Evolutionary conservation across 2,113 vertebrate genomes (phyloP), one percentile per base, ranked within the genome.

Genomic region (Colaptes auratus): DNA sequence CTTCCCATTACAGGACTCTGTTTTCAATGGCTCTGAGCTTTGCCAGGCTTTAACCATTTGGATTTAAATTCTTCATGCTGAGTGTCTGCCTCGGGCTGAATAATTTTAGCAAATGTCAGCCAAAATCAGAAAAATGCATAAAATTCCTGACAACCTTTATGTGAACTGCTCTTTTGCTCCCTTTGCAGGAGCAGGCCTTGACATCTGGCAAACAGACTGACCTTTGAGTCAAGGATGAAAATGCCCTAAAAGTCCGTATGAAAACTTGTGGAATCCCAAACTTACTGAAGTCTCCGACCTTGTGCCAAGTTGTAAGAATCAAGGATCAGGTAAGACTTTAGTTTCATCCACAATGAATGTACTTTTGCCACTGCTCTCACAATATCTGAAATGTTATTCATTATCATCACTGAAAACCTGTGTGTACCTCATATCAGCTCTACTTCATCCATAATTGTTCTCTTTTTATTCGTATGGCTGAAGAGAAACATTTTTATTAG

Each of bases 1-100:
- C 89, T 97, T 95, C 93, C 93, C 85, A 96, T 96, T 95, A 95
- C 89, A 90, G 92, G 75, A 44, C 58, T 71, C 92, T 95, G 91
- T 91, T 50, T 96, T 97, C 96, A 97, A 72, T 83, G 86, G 36
- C 76, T 95, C 69, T 86, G 79, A 71, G 65, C 53, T 93, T 86
- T 95, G 89, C 93, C 93, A 96, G 60, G 87, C 64, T 83, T 89
- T 83, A 89, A 86, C 85, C 72, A 88, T 95, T 93, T 74, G 79
- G 60, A 95, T 95, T 95, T 90, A 89, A 93, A 93, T 93, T 88
- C 91, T 95, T 92, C 89, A 88, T 91, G 92, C 89, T 53, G 87
- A 89, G 74, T 56, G 52, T 86, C 75, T 92, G 91, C 92, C 96
- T 95, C 91, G 1, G 95, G 95, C 89, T 80, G 80, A 91, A 91